Percentiles rank a stretch among this genome's conserved stretches.
These are phyloP conservation scores for Sula dactylatra DNA, from an alignment of 2,113 vertebrate genomes.

Conservation along the genomic window DNA sequence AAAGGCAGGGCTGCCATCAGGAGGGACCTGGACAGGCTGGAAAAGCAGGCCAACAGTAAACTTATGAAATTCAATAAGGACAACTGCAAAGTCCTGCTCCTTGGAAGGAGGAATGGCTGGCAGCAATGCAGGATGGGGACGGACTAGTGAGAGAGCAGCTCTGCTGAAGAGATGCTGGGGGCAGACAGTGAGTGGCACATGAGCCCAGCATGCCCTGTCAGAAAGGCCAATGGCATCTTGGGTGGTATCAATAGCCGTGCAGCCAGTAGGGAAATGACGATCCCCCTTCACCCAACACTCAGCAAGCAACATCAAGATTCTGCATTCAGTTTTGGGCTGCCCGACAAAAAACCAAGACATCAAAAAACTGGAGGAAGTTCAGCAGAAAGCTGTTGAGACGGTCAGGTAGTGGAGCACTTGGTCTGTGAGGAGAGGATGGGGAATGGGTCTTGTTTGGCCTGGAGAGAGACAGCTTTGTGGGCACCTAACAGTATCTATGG, in stretches of 20 bases:
- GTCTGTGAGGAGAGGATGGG: not conserved
- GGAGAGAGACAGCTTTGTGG: not conserved
- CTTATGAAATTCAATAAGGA: not conserved
- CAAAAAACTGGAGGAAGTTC: not conserved
- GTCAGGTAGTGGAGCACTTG: not conserved
- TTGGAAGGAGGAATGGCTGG: not conserved
- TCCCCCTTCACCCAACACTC: not conserved
- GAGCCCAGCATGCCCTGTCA: not conserved
- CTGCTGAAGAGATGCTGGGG: not conserved
- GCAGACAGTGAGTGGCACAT: not conserved
- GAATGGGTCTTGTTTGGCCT: not conserved
- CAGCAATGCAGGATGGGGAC: rapidly evolving
- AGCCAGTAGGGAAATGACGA: not conserved
- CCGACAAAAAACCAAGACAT: not conserved
- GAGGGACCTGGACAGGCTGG: not conserved
- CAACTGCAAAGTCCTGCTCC: not conserved
- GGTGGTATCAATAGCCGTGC: rapidly evolving
- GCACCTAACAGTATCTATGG: not conserved
- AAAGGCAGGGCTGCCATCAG: not conserved
- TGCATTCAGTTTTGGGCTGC: not conserved
- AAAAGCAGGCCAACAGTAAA: not conserved
- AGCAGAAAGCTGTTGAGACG: not conserved
- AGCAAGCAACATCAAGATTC: not conserved
- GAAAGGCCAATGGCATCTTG: not conserved
- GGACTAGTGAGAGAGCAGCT: not conserved